phyloP scores from a whole-genome alignment of 2,797 vertebrate species.

The Chromobotia macracanthus region DNA sequence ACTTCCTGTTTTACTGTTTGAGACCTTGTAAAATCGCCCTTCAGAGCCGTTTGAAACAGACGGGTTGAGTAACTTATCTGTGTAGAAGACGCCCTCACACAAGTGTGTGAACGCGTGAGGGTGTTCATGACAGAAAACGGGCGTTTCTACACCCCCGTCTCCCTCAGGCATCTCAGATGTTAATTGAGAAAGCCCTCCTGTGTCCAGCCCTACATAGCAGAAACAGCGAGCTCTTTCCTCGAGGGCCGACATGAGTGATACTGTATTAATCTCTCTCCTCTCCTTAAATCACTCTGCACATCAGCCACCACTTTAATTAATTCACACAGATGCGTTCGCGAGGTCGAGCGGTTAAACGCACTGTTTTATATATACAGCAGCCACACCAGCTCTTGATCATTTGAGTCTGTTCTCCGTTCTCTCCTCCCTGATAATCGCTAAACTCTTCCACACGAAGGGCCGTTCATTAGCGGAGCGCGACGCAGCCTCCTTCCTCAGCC shows the following conservation, averaged over 20 bases:
- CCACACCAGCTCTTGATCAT: conserved; percentile 26
- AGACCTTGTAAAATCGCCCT: neutral
- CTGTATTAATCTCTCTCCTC: conserved; percentile 54
- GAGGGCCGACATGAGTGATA: conserved; percentile 39
- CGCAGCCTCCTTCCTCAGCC: conserved; percentile 65
- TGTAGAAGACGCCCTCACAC: neutral
- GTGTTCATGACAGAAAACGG: conserved; percentile 56
- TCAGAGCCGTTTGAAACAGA: neutral
- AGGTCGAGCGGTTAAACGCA: conserved; percentile 49
- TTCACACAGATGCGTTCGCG: conserved; percentile 47
- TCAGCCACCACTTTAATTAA: conserved; percentile 57
- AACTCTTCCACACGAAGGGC: conserved; percentile 33
- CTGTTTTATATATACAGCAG: conserved; percentile 22
- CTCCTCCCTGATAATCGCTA: conserved; percentile 33
- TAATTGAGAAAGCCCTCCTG: conserved; percentile 71
- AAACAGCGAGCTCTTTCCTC: conserved; percentile 41
- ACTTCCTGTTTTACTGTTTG: no score
- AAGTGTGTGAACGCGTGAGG: neutral
- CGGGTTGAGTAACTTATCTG: conserved; percentile 8
- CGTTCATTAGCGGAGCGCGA: conserved; percentile 69
- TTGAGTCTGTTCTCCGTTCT: conserved; percentile 20
- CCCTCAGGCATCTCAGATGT: conserved; percentile 68
- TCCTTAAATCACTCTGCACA: conserved; percentile 52
- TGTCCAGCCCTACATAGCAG: conserved; percentile 69
- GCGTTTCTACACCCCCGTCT: conserved; percentile 40